Base-by-base conservation (phyloP, 2,797 vertebrate species). In the Melanotaenia maccullochi region DNA sequence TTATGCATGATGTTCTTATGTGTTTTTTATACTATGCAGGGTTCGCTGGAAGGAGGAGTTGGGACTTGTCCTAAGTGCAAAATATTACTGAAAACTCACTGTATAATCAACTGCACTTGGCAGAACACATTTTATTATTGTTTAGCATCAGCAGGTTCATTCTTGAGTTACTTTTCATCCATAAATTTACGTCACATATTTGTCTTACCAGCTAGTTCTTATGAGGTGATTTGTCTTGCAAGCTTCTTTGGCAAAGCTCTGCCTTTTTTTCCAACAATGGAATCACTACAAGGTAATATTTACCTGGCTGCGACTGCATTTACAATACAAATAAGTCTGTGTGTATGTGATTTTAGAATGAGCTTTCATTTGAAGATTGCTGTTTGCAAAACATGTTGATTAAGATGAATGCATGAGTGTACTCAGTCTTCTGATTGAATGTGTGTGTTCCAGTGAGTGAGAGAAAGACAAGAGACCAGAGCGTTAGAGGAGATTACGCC, bases 401-500 rank as follows among this genome's bases (percentile, higher is more conserved):
- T 85, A 80, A 83, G 78, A 78, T 85, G 82, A 79, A 82, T 71
- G 82, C 69, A 49, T 24, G 75, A 79, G 74, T 77, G 71, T 65
- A 69, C 40, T 51, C 33, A 58, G 65, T 60, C 68, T 58, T 68
- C 54, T 74, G 40, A 61, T 51, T 77, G 73, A 82, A 75, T 76
- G 87, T 88, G 85, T 91, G 89, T 90, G 88, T 89, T 88, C 88
- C 78, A 65, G n/a, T 20, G n/a, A 67, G 77, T 40, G 86, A 80
- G 76, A 86, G 73, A 90, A 81, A 90, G 69, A 90, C 73, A 89
- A 81, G 86, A 89, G 65, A 78, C 86, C 42, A 78, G 81, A 88
- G 93, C 76, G 90, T 93, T 93, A 88, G 80, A 82, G 65, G 88
- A 94, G 93, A 94, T 95, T 95, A 94, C 83, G 69, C 85, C 94